phyloP scores from a whole-genome alignment of 2,888 invertebrate species.

The Cryptops parisi region DNA sequence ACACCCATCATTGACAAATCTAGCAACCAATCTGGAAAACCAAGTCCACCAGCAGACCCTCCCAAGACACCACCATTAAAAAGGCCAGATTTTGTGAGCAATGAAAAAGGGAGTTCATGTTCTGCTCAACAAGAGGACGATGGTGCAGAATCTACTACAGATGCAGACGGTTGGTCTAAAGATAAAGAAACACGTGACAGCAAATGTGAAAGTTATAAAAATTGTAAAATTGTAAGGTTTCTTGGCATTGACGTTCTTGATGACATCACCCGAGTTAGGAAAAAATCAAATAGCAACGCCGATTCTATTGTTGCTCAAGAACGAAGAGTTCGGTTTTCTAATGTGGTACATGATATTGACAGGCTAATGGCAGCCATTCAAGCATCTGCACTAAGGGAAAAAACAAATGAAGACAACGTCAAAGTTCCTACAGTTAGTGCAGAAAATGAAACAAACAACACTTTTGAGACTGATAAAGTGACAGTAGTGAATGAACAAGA shows the following conservation, averaged over 20 bases:
- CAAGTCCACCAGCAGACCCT: background rate
- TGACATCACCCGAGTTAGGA: background rate
- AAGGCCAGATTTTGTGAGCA: too few relatives aligned
- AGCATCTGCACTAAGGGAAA: too few relatives aligned
- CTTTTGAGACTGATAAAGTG: background rate
- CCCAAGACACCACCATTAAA: constrained; percentile 7
- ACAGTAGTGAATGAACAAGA: background rate
- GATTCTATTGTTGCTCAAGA: background rate
- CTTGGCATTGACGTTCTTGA: constrained; percentile 11
- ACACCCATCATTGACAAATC: constrained; percentile 6
- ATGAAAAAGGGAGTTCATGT: too few relatives aligned
- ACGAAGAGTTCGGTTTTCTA: constrained; percentile 9
- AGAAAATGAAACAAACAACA: too few relatives aligned
- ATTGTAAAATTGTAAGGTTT: constrained; percentile 1
- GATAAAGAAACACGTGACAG: too few relatives aligned
- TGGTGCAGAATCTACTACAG: background rate
- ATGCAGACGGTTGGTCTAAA: background rate
- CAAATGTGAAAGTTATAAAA: background rate
- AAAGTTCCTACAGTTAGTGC: too few relatives aligned
- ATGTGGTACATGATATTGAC: constrained; percentile 2
- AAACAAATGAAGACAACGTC: too few relatives aligned
- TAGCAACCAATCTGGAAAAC: background rate
- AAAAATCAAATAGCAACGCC: background rate
- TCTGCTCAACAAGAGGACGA: background rate
- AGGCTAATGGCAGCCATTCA: background rate